Evolutionary conservation across 2,113 vertebrate genomes (phyloP).

Genomic region (Junco hyemalis): DNA sequence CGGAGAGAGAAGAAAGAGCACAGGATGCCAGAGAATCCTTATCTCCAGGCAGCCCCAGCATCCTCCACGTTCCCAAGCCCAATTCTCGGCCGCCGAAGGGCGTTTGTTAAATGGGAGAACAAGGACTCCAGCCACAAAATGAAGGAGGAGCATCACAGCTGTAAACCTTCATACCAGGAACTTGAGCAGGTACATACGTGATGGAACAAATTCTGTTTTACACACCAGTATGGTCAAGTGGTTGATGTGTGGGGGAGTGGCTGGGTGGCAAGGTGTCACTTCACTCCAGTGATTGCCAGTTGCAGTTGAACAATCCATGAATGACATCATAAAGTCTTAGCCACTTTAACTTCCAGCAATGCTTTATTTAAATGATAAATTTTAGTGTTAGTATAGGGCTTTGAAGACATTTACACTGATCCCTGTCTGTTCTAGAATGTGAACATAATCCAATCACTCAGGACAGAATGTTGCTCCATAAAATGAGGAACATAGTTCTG

Average conservation of each 20-base stretch:
- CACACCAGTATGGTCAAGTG: neutral
- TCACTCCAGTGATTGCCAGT: neutral
- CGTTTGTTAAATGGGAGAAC: constrained; percentile 94
- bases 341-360: neutral
- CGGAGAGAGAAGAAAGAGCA: constrained; percentile 48
- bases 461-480: neutral
- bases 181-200: constrained; percentile 80
- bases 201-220: neutral
- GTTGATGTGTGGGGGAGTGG: neutral
- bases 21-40: constrained; percentile 54
- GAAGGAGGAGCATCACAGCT: constrained; percentile 78
- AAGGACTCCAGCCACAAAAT: constrained; percentile 81
- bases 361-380: neutral
- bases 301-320: neutral
- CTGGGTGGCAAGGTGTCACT: neutral
- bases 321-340: neutral
- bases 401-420: neutral
- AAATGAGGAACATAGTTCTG: neutral
- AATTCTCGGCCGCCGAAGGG: constrained; percentile 81
- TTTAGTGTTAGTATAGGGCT: neutral
- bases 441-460: neutral
- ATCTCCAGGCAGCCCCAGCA: constrained; percentile 61
- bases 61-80: constrained; percentile 85
- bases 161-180: constrained; percentile 79
- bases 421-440: neutral